These are phyloP conservation scores for Blera fallax DNA, from an alignment of 2,888 invertebrate genomes.

Conservation along the genomic window DNA sequence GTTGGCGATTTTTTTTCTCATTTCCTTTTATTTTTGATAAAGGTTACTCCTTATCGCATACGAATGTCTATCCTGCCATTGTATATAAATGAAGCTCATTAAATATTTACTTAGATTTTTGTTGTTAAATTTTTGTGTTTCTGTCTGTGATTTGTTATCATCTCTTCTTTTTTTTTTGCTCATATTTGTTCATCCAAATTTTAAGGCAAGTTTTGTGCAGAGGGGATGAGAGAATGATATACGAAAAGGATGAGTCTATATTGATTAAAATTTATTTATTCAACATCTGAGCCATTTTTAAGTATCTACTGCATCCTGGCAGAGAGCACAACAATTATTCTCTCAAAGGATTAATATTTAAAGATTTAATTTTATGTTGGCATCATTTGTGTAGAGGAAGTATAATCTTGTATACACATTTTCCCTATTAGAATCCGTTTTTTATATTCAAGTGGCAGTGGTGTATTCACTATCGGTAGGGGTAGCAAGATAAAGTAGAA, in stretches of 20 bases:
- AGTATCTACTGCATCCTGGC: background rate
- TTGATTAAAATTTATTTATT: conserved; percentile 61
- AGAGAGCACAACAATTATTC: conserved; percentile 15
- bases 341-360: conserved; percentile 42
- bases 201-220: background rate
- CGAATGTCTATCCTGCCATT: background rate
- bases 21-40: background rate
- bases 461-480: background rate
- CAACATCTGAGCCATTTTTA: conserved; percentile 19
- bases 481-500: conserved; percentile 32
- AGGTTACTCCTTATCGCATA: background rate
- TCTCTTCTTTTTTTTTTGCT: background rate
- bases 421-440: background rate
- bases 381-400: background rate
- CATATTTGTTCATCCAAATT: background rate
- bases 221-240: background rate
- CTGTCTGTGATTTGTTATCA: conserved; percentile 11
- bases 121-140: background rate
- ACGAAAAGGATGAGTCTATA: background rate
- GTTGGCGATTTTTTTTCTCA: background rate
- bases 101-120: conserved; percentile 23
- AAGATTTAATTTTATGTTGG: background rate
- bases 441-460: background rate
- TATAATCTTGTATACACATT: conserved; percentile 4
- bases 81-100: background rate